Evolutionary conservation across 2,113 vertebrate species (phyloP).

Genomic region (Eonycteris spelaea): DNA sequence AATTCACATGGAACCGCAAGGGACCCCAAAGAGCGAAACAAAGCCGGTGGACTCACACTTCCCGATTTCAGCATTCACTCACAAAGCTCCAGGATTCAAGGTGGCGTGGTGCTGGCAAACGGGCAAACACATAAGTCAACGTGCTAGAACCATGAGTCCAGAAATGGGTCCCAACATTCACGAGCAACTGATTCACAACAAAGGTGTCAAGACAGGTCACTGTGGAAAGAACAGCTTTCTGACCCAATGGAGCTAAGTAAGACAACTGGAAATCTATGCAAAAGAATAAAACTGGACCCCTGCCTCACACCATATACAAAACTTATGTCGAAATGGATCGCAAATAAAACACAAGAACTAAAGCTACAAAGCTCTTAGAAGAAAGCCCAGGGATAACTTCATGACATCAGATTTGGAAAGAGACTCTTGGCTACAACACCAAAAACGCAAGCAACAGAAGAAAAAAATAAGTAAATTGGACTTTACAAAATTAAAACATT

Average conservation of each 20-base stretch:
- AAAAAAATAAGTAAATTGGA: no score
- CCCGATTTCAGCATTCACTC: no score
- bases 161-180: rapidly evolving
- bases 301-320: neutral
- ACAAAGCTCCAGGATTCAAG: rapidly evolving
- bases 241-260: neutral
- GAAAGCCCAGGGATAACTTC: neutral
- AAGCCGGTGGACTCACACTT: no score
- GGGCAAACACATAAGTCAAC: rapidly evolving
- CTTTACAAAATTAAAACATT: neutral
- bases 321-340: neutral
- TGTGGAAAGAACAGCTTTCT: neutral
- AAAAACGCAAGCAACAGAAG: no score
- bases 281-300: neutral
- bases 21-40: neutral
- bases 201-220: neutral
- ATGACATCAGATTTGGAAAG: rapidly evolving
- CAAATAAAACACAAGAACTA: neutral
- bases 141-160: rapidly evolving
- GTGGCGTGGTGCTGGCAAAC: rapidly evolving
- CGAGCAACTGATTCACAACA: neutral
- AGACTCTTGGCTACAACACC: neutral
- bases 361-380: neutral
- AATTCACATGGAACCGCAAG: rapidly evolving
- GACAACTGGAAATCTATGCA: no score